A percentile compares a stretch with the other conserved stretches of the same genome.
phyloP scores from a whole-genome alignment of 1,140 invertebrate genomes.

The Drosophila cardini region DNA sequence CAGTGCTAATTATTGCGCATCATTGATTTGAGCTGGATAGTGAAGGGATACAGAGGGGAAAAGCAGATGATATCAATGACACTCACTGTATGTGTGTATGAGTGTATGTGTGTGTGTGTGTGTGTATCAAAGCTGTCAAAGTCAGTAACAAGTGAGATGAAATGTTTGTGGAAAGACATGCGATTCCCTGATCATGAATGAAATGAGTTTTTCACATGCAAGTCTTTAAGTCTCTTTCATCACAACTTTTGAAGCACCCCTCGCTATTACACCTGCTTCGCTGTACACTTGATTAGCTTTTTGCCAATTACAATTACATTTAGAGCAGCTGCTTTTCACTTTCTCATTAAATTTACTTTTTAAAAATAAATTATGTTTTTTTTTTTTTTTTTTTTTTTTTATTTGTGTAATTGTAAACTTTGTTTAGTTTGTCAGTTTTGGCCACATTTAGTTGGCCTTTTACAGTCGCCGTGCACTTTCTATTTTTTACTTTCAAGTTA shows the following conservation, averaged over 20 bases:
- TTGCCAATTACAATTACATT: constrained; percentile 78
- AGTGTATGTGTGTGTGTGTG: not conserved
- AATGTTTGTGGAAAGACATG: constrained; percentile 5
- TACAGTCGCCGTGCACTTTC: constrained; percentile 35
- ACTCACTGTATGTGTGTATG: constrained; percentile 39
- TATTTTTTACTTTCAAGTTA: constrained; percentile 21
- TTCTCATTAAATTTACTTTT: constrained; percentile 38
- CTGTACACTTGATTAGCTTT: constrained; percentile 74
- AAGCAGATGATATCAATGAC: constrained; percentile 62
- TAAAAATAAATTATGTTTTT: not conserved
- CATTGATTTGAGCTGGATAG: constrained; percentile 57
- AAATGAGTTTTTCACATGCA: constrained; percentile 56
- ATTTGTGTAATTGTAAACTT: constrained; percentile 28
- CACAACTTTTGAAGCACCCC: not conserved
- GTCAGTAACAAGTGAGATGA: not conserved
- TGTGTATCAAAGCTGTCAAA: constrained; percentile 45
- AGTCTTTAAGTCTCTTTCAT: constrained; percentile 24
- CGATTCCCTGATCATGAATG: constrained; percentile 62
- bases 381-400: constrained; percentile 5
- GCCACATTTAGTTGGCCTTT: constrained; percentile 40
- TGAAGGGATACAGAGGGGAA: not conserved
- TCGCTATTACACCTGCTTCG: not conserved
- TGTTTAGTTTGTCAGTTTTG: constrained; percentile 25
- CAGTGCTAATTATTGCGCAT: constrained; percentile 77
- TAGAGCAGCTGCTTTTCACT: constrained; percentile 71